phyloP scores from a whole-genome alignment of 2,797 vertebrate genomes.

The Enteromius unitaeniatus region DNA sequence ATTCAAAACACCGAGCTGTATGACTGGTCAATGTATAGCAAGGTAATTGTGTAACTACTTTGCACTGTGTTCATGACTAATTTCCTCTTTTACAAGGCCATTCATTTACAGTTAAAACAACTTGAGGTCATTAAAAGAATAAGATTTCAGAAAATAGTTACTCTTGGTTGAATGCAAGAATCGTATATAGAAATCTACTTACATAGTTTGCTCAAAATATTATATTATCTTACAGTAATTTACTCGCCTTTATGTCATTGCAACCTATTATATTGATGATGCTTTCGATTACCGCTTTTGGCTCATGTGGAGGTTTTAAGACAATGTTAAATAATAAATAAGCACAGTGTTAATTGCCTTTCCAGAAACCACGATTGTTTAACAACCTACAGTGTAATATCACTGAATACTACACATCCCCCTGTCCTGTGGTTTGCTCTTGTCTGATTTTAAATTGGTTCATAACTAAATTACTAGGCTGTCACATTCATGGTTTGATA shows the following conservation, averaged over 20 bases:
- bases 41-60: not conserved
- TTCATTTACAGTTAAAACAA: not conserved
- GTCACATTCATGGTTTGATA: constrained; percentile 16
- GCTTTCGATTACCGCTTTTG: not conserved
- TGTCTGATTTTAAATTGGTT: constrained; percentile 32
- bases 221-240: not conserved
- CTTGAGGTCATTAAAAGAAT: not conserved
- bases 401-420: constrained; percentile 13
- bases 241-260: not conserved
- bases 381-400: not conserved
- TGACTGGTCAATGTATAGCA: not conserved
- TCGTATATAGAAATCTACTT: too few species aligned
- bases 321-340: not conserved
- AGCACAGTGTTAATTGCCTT: not conserved
- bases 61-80: not conserved
- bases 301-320: not conserved
- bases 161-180: not conserved
- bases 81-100: not conserved
- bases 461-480: constrained; percentile 22
- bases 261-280: not conserved
- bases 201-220: not conserved
- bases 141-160: not conserved
- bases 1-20: not conserved
- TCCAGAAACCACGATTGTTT: not conserved
- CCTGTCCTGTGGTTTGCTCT: constrained; percentile 20